Conservation (phyloP, 2,888 invertebrate species). For the Sinohyriopsis cumingii region DNA sequence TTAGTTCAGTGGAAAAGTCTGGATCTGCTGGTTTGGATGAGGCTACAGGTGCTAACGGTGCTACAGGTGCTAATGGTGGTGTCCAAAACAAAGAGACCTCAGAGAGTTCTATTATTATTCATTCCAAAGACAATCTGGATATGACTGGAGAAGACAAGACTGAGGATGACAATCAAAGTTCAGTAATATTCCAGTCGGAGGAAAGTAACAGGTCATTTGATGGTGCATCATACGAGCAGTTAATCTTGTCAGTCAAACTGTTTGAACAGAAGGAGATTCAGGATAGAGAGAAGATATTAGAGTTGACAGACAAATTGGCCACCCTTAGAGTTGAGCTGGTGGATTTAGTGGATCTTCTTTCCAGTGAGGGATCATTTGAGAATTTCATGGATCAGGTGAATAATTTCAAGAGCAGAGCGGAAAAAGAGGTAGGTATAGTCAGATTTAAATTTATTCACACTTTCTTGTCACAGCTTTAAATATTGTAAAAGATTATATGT, state of each 20-base stretch:
- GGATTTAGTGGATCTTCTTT: constrained; percentile 20
- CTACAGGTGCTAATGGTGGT: constrained; percentile 7
- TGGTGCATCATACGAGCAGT: constrained; percentile 26
- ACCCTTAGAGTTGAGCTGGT: neutral
- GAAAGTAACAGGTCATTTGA: constrained; percentile 17
- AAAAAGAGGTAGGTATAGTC: no score
- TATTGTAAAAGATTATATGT: no score
- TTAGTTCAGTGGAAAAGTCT: constrained; percentile 30
- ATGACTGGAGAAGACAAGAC: neutral
- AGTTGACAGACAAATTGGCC: constrained; percentile 16
- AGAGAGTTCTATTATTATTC: no score
- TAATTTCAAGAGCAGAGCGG: no score
- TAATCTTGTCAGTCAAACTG: constrained; percentile 30
- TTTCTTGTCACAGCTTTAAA: no score
- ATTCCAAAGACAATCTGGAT: constrained; percentile 17
- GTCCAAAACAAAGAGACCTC: constrained; percentile 1
- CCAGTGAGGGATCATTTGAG: constrained; percentile 2
- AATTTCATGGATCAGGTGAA: no score
- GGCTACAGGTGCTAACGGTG: no score
- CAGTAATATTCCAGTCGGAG: constrained; percentile 26
- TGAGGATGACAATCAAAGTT: constrained; percentile 6
- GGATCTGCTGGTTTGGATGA: constrained; percentile 19
- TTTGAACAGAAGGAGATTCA: constrained; percentile 28
- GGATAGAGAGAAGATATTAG: constrained; percentile 15
- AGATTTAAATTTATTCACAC: no score